phyloP scores from a whole-genome alignment of 2,888 invertebrate genomes.

The Eulithis testata region DNA sequence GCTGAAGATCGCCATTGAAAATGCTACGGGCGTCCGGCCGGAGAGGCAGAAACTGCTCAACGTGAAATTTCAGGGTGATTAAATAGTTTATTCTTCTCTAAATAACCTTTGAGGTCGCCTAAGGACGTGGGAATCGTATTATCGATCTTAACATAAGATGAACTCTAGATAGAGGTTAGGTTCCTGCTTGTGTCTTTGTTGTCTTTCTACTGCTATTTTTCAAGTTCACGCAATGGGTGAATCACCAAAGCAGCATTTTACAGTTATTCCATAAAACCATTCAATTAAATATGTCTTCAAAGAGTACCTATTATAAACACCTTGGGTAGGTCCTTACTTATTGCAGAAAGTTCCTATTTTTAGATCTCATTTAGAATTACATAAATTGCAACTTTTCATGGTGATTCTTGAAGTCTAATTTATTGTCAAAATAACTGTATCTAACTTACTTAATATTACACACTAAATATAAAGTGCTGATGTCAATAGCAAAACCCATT shows the following conservation, averaged over 20 bases:
- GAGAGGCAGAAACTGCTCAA: slow-evolving; percentile 97
- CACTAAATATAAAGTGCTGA: too few species aligned
- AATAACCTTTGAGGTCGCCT: slow-evolving; percentile 19
- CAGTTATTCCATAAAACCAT: background rate
- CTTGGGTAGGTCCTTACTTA: too few species aligned
- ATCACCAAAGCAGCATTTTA: background rate
- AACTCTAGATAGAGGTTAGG: slow-evolving; percentile 18
- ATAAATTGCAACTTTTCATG: too few species aligned
- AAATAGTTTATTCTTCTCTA: slow-evolving; percentile 32
- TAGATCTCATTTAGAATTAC: too few species aligned
- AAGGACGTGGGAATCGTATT: slow-evolving; percentile 15
- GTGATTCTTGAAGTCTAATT: too few species aligned
- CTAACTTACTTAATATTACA: too few species aligned
- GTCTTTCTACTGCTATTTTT: background rate
- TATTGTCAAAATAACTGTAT: too few species aligned
- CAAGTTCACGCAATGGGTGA: background rate
- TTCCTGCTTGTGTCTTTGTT: slow-evolving; percentile 13
- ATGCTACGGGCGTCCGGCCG: slow-evolving; percentile 95
- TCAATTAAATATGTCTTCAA: background rate
- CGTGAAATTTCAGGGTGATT: slow-evolving; percentile 94
- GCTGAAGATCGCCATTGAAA: slow-evolving; percentile 93
- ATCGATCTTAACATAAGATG: slow-evolving; percentile 1
- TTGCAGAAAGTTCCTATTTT: too few species aligned
- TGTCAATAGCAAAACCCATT: too few species aligned
- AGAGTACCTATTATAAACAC: too few species aligned